These are phyloP conservation scores for Piprites chloris DNA, from an alignment of 2,113 vertebrate genomes.

Conservation along the genomic window DNA sequence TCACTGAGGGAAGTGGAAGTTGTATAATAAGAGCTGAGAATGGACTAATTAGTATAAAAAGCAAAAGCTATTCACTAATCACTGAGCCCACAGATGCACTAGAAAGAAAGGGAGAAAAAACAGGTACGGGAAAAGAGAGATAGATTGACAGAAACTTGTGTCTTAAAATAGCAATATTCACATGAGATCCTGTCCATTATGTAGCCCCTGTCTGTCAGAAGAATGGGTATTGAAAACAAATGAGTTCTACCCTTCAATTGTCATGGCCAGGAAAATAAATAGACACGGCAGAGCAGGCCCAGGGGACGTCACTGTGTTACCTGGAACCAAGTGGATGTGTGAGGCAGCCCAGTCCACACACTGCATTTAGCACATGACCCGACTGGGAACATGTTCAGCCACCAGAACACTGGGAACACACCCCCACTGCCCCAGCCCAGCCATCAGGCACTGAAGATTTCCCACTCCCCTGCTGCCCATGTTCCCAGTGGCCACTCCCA, in stretches of 20 bases:
- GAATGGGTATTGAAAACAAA: conserved; percentile 9
- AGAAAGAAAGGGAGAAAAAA: not conserved
- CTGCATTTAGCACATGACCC: not conserved
- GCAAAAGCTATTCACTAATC: not conserved
- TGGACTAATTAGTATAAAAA: not conserved
- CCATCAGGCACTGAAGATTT: too few relatives aligned
- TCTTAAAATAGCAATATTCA: conserved; percentile 28
- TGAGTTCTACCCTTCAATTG: not conserved
- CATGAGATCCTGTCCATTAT: not conserved
- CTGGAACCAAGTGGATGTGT: not conserved
- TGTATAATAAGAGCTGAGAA: not conserved
- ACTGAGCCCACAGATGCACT: not conserved
- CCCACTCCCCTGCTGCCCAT: not conserved
- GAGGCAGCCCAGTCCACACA: not conserved
- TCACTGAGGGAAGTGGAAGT: not conserved
- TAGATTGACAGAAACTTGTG: not conserved
- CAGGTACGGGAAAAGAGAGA: not conserved
- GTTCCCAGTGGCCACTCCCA: not conserved
- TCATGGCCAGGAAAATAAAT: not conserved
- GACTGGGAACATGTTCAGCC: fast-evolving
- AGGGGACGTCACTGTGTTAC: not conserved
- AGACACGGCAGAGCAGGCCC: not conserved
- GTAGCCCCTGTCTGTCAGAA: not conserved
- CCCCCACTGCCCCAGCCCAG: fast-evolving
- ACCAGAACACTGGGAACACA: not conserved